phyloP scores from a whole-genome alignment of 2,888 invertebrate genomes.

The Mantis religiosa region DNA sequence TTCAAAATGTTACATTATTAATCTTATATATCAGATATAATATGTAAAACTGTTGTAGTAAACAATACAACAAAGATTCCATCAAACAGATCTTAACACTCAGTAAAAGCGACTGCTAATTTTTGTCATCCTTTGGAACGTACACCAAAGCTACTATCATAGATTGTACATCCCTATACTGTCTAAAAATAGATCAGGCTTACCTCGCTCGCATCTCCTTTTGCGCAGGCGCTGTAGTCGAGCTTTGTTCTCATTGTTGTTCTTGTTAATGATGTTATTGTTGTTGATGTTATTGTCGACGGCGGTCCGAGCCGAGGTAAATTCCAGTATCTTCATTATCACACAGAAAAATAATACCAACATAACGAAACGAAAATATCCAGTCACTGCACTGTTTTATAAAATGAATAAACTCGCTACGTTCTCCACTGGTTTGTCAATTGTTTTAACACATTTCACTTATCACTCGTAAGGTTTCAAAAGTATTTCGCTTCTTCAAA shows the following conservation, averaged over 20 bases:
- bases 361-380: conserved; percentile 40
- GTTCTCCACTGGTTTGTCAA: background rate
- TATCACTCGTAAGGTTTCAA: background rate
- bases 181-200: background rate
- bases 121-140: background rate
- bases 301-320: conserved; percentile 41
- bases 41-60: too few species aligned
- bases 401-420: background rate
- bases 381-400: background rate
- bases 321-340: conserved; percentile 59
- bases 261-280: background rate
- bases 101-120: background rate
- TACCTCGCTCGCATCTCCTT: background rate
- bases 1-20: too few species aligned
- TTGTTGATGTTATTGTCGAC: background rate
- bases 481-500: background rate
- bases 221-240: background rate
- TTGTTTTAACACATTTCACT: background rate
- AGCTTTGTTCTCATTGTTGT: background rate
- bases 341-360: conserved; percentile 54
- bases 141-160: background rate
- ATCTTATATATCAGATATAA: too few species aligned
- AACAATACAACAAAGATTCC: too few species aligned
- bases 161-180: background rate
- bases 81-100: too few species aligned